Conservation (phyloP, 2,797 vertebrate species). For the Acipenser transmontanus region DNA sequence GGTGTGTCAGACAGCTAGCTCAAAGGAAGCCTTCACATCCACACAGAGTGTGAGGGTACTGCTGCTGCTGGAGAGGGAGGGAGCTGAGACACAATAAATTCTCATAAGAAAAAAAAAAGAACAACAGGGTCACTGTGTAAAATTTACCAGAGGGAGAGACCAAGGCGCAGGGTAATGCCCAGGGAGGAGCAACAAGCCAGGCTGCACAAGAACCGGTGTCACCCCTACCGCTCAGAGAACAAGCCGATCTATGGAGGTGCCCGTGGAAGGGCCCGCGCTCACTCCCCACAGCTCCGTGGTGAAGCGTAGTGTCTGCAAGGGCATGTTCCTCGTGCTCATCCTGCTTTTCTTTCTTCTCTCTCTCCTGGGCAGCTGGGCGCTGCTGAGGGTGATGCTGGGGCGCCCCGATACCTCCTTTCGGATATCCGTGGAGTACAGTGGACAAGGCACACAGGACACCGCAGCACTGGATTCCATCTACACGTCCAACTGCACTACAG, state of each 20-base stretch:
- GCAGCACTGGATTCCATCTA: constrained; percentile 60
- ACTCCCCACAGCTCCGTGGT: constrained; percentile 29
- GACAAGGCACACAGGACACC: constrained; percentile 40
- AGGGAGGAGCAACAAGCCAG: constrained; percentile 28
- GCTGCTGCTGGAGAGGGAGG: constrained; percentile 7
- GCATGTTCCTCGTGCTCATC: constrained; percentile 48
- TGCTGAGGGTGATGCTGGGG: constrained; percentile 60
- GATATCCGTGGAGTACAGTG: constrained; percentile 57
- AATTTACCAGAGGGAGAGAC: neutral
- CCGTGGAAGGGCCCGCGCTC: constrained; percentile 35
- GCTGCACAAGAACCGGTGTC: constrained; percentile 25
- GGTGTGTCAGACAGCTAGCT: constrained; percentile 21
- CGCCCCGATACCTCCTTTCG: constrained; percentile 50
- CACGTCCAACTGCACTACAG: constrained; percentile 68
- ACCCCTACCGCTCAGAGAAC: constrained; percentile 25
- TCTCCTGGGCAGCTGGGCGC: constrained; percentile 73
- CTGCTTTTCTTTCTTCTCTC: constrained; percentile 62
- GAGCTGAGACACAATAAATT: neutral
- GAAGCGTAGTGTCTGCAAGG: constrained; percentile 16
- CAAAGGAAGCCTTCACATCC: too few species aligned
- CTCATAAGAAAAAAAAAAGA: neutral
- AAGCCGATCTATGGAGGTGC: constrained; percentile 20
- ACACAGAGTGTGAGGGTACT: too few species aligned
- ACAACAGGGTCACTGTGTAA: neutral
- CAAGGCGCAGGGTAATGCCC: constrained; percentile 23